Conservation (phyloP, 2,113 vertebrate species). For the Caretta caretta region DNA sequence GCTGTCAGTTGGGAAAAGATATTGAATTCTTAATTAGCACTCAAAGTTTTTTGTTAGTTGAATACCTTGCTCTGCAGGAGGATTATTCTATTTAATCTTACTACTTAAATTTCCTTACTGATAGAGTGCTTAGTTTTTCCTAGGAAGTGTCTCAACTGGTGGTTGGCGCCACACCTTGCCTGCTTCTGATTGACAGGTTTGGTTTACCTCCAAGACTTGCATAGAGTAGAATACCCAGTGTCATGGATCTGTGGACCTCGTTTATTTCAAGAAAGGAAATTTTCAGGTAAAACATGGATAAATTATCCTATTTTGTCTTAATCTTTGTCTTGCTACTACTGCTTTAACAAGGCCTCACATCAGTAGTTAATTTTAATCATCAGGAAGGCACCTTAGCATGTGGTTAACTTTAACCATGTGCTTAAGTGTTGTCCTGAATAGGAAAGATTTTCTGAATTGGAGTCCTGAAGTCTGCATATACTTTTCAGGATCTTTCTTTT, state of each 20-base stretch:
- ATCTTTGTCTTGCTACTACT: not conserved
- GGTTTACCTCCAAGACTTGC: not conserved
- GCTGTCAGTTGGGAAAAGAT: not conserved
- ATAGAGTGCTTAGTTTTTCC: not conserved
- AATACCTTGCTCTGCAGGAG: not conserved
- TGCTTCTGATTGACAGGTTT: not conserved
- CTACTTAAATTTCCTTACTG: not conserved
- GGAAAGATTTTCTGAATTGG: not conserved
- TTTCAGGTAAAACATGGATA: not conserved
- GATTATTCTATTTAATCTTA: not conserved
- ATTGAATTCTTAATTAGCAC: not conserved
- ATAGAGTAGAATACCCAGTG: not conserved
- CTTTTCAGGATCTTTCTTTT: not conserved
- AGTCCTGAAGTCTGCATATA: not conserved
- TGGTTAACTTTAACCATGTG: not conserved
- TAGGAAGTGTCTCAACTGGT: not conserved
- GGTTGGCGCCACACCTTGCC: not conserved
- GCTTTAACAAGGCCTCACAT: rapidly evolving
- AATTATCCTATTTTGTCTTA: no score
- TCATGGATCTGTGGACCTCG: not conserved
- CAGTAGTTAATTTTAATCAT: not conserved
- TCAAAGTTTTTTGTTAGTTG: not conserved
- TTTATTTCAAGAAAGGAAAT: not conserved
- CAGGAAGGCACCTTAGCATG: not conserved
- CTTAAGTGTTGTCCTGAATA: not conserved